Evolutionary conservation across 1,140 invertebrate genomes (phyloP).

Genomic region (Pachypsylla venusta): DNA sequence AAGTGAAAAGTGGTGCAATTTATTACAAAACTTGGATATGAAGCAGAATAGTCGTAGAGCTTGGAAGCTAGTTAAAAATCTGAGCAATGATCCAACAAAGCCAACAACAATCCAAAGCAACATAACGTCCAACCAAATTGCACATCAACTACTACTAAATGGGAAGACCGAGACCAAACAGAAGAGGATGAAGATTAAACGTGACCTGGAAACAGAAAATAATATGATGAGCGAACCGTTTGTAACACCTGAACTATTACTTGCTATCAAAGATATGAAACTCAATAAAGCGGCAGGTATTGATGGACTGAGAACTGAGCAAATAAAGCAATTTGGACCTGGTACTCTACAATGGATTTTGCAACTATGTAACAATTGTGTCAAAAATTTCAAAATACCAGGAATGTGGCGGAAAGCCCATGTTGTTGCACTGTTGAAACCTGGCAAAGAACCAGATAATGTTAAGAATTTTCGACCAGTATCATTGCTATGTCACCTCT

Average conservation of each 20-base stretch:
- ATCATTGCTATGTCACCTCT: constrained; percentile 17
- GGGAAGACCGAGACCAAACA: neutral
- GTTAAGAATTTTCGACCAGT: constrained; percentile 16
- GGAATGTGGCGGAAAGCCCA: neutral
- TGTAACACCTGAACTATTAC: neutral
- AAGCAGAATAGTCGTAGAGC: neutral
- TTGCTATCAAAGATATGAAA: constrained; percentile 12
- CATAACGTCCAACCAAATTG: constrained; percentile 12
- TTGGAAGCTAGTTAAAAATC: constrained; percentile 10
- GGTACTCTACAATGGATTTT: constrained; percentile 1
- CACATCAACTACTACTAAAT: constrained; percentile 11
- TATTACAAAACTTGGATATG: neutral
- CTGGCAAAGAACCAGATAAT: constrained; percentile 16
- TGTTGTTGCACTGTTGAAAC: constrained; percentile 17
- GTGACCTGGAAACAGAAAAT: constrained; percentile 4
- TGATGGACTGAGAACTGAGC: constrained; percentile 3
- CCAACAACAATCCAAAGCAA: no score
- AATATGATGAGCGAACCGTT: constrained; percentile 11
- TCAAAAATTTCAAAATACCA: neutral
- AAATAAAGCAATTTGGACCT: constrained; percentile 13
- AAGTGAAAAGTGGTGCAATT: constrained; percentile 1
- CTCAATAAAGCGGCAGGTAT: constrained; percentile 7
- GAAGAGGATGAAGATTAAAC: constrained; percentile 11
- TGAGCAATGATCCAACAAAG: constrained; percentile 11
- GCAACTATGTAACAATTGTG: neutral